Evolutionary conservation across 1,140 invertebrate genomes (phyloP), one percentile per base, ranked within the genome.

Genomic region (Anthonomus grandis): DNA sequence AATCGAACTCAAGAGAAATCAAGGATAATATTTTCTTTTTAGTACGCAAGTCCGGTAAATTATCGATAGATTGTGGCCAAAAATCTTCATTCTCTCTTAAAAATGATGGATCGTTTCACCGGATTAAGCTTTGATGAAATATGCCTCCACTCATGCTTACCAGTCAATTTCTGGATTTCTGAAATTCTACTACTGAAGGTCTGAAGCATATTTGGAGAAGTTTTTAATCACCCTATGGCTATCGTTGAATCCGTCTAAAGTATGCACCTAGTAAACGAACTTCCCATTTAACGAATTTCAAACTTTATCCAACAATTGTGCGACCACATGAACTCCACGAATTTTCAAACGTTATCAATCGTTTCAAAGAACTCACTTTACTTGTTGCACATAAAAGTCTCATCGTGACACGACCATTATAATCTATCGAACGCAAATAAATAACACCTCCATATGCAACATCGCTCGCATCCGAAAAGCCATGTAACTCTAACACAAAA

Each of bases 371-470:
- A 2, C 37, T 38, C 22, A 55, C 52, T 27, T 36, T 55, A 3
- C 18, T 8, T 18, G 45, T 55, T 22, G 10, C 3, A 46, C 52
- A 46, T 5, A 45, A 34, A 4, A 55, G 36, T n/a, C 27, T 31
- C 27, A 39, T 5, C 10, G 5, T 18, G 24, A 17, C 15, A 5
- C 5, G 10, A n/a, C 5, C 9, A 6, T 9, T 13, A 12, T 17
- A 31, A 73, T n/a, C n/a, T n/a, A n/a, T n/a, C n/a, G n/a, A n/a
- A n/a, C n/a, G n/a, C n/a, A n/a, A n/a, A n/a, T n/a, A 75, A 2
- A 73, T 22, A 17, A 64, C 68, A 0, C 71, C 68, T 0, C 67
- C 70, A 45, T 74, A 75, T 0, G 65, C 69, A 0, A 12, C 24
- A 27, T 67, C 55, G 10, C 65, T 72, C 0, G 68, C 67, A 45